phyloP scores from a whole-genome alignment of 92 coral and sea anemone genomes.

The Virgularia gustaviana region DNA sequence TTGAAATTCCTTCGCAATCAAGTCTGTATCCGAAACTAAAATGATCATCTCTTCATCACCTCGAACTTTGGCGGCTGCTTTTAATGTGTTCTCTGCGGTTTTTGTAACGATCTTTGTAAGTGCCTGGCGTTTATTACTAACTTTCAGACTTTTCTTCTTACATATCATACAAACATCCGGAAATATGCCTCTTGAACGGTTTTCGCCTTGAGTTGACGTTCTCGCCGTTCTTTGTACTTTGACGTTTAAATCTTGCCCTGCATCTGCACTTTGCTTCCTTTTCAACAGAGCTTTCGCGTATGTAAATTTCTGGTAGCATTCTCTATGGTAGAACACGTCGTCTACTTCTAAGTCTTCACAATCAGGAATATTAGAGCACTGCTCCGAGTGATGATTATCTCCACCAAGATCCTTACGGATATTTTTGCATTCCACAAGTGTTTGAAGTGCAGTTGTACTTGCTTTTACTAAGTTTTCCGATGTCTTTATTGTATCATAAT shows the following conservation, averaged over 20 bases:
- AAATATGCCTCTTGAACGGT: not conserved
- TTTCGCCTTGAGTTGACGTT: not conserved
- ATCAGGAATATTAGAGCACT: not conserved
- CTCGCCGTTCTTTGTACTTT: constrained; percentile 1
- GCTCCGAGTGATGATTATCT: constrained; percentile 14
- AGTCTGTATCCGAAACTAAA: not conserved
- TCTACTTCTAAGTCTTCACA: not conserved
- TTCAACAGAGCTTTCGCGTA: constrained; percentile 13
- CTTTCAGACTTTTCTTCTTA: not conserved
- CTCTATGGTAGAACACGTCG: not conserved
- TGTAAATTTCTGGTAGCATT: constrained; percentile 14
- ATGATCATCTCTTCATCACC: constrained; percentile 6
- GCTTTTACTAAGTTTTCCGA: too few relatives aligned
- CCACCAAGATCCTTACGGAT: constrained; percentile 16
- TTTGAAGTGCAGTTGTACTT: too few relatives aligned
- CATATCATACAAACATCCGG: constrained; percentile 13
- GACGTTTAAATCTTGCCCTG: not conserved
- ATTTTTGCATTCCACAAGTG: too few relatives aligned
- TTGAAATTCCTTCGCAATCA: constrained; percentile 27
- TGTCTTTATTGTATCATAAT: too few relatives aligned
- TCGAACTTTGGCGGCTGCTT: constrained; percentile 1
- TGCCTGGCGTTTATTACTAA: constrained; percentile 6
- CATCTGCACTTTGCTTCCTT: not conserved
- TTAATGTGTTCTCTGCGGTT: constrained; percentile 5
- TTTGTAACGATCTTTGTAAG: constrained; percentile 1